phyloP scores from a whole-genome alignment of 2,797 vertebrate species.

The Scolopax rusticola region DNA sequence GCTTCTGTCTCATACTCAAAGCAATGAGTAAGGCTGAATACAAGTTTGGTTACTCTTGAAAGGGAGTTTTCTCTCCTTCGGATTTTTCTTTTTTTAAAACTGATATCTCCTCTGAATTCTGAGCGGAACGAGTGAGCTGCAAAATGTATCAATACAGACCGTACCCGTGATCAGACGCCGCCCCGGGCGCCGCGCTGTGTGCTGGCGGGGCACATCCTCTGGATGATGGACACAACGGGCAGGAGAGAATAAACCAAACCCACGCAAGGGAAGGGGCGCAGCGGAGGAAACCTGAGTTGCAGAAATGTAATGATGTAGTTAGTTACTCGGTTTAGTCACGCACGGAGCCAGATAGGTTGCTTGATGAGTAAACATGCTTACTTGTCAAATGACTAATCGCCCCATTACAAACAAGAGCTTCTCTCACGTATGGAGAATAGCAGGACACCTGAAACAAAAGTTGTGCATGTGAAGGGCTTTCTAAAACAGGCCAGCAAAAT shows the following conservation, averaged over 20 bases:
- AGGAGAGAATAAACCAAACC: background rate
- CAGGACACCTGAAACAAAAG: background rate
- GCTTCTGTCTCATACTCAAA: background rate
- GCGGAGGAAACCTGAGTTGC: background rate
- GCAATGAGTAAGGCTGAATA: background rate
- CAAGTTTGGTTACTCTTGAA: background rate
- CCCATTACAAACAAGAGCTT: background rate
- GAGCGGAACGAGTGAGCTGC: background rate
- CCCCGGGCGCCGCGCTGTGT: background rate
- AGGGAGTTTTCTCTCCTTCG: background rate
- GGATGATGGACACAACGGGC: background rate
- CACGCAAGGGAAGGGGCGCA: rapidly evolving
- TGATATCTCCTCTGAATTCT: background rate
- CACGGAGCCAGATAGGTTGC: background rate
- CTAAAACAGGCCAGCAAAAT: background rate
- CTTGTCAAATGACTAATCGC: background rate
- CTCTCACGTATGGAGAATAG: background rate
- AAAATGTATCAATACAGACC: background rate
- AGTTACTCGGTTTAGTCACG: background rate
- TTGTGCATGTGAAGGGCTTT: background rate
- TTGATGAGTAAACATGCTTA: background rate
- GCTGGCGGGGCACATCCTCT: background rate
- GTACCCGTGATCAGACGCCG: background rate
- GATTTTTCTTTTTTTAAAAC: background rate
- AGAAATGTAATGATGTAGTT: background rate